Base-by-base conservation (phyloP, 2,797 vertebrate genomes). In the Betta splendens region DNA sequence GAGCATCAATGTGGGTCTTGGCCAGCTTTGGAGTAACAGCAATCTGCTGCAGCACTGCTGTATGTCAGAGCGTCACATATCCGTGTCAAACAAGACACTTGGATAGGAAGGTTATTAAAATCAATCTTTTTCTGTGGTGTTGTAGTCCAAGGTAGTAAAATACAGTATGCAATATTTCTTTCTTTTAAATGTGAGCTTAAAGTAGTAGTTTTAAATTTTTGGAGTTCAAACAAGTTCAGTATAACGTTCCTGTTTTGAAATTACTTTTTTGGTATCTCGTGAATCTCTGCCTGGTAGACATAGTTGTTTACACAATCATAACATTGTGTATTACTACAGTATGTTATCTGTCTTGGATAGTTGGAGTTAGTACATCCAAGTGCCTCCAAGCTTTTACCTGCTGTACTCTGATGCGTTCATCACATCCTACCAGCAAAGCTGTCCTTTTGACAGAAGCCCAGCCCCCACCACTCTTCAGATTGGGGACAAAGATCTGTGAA, bases 401-500 rank as follows among this genome's bases (percentile, higher is more conserved):
- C 39, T 36, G 33, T 12, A 39, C n/a, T 16, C n/a, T 9, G 7
- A 3, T 44, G 9, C 35, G 37, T 25, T 3, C 18, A 13, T 2
- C 3, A 10, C 50, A 38, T 39, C 26, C 15, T 53, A n/a, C 25
- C 56, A 38, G 36, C 72, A 36, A n/a, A n/a, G 51, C 55, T 66
- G 68, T 70, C 64, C 32, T 66, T 63, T 44, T 69, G 35, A 22
- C 56, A 20, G 38, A 31, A 55, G 40, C 81, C 79, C 74, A 76
- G 61, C 80, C 72, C 84, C 64, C 72, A 39, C 68, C 52, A 16
- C 71, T 77, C 63, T 53, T 81, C 73, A 60, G 68, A 79, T 70
- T 77, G 71, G 70, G 72, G 82, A 83, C 85, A 87, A 87, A 88
- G 85, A 83, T 86, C 81, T 84, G 79, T 80, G 69, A 86, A 91